phyloP scores from a whole-genome alignment of 1,140 invertebrate species.

The Cotesia vestalis region DNA sequence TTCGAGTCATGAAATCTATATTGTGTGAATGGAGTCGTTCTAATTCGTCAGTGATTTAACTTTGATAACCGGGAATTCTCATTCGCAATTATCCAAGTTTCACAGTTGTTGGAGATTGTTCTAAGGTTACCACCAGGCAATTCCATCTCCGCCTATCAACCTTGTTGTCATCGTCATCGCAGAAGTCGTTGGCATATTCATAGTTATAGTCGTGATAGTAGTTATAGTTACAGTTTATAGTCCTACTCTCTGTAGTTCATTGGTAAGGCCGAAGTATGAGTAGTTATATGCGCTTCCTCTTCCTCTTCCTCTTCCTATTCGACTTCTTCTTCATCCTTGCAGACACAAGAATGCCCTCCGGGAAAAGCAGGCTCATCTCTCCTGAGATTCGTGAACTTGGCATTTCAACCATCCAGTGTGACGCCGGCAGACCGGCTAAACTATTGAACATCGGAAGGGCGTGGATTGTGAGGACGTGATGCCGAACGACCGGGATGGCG shows the following conservation, averaged over 20 bases:
- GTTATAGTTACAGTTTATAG: too few relatives aligned
- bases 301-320: too few relatives aligned
- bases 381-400: constrained; percentile 39
- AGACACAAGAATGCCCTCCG: constrained; percentile 36
- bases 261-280: not conserved
- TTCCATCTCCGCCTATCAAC: constrained; percentile 46
- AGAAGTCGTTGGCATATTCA: too few relatives aligned
- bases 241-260: not conserved
- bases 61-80: constrained; percentile 14
- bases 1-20: constrained; percentile 4
- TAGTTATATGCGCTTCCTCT: not conserved
- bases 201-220: too few relatives aligned
- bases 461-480: constrained; percentile 46
- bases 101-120: constrained; percentile 40
- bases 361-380: constrained; percentile 40
- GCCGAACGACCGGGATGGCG: constrained; percentile 14
- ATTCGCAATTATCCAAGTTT: constrained; percentile 48
- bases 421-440: constrained; percentile 38
- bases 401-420: constrained; percentile 24
- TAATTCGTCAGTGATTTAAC: constrained; percentile 11
- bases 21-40: constrained; percentile 9
- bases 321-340: constrained; percentile 42
- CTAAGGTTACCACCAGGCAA: constrained; percentile 51
- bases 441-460: constrained; percentile 57
- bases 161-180: too few relatives aligned